phyloP scores from a whole-genome alignment of 1,140 invertebrate species.

The Colletes latitarsis region DNA sequence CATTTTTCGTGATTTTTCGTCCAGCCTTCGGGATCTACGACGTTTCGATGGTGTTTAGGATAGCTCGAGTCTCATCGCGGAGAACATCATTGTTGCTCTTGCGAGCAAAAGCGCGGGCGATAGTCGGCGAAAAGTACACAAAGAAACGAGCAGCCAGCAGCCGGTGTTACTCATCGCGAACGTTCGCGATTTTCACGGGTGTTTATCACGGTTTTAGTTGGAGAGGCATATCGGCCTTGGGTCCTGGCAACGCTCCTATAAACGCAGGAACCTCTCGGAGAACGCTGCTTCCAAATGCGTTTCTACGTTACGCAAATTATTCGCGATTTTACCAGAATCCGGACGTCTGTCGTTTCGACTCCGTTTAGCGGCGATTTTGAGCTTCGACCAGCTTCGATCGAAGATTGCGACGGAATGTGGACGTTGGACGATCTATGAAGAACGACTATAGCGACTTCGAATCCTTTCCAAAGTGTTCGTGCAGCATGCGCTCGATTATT shows the following conservation, averaged over 20 bases:
- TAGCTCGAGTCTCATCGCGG: not conserved
- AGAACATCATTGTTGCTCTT: not conserved
- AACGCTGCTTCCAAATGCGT: slow-evolving; percentile 32
- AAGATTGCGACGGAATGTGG: not conserved
- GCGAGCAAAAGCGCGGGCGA: too few relatives aligned
- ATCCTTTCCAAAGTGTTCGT: not conserved
- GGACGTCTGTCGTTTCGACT: not conserved
- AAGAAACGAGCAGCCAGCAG: not conserved
- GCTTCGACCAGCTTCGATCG: not conserved
- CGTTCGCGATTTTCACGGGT: slow-evolving; percentile 45
- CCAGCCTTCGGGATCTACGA: too few relatives aligned
- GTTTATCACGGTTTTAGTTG: slow-evolving; percentile 47
- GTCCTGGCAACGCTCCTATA: slow-evolving; percentile 53
- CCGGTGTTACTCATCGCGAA: slow-evolving; percentile 31
- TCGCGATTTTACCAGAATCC: not conserved
- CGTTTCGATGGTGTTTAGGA: too few relatives aligned
- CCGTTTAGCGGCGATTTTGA: not conserved
- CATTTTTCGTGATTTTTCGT: too few relatives aligned
- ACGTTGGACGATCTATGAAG: too few relatives aligned
- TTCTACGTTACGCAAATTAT: slow-evolving; percentile 24
- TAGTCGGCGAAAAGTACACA: not conserved
- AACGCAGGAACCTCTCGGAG: slow-evolving; percentile 21
- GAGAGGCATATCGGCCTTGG: slow-evolving; percentile 40
- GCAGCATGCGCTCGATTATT: not conserved
- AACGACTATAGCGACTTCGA: not conserved